A percentile compares a stretch with the other conserved stretches of the same genome.
phyloP scores from a whole-genome alignment of 2,113 vertebrate genomes.

The Leptobrachium ailaonicum region DNA sequence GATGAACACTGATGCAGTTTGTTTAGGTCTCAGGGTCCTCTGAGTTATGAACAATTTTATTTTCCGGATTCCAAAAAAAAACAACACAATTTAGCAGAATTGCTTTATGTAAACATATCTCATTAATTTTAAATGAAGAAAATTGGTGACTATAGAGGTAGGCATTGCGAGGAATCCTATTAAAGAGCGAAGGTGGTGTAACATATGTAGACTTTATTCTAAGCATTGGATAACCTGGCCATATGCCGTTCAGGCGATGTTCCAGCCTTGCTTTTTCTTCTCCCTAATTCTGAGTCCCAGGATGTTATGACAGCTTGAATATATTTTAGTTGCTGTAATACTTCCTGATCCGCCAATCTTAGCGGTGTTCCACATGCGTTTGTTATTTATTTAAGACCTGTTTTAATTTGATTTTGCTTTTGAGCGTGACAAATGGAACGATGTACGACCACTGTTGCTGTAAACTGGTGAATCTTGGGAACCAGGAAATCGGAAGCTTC shows the following conservation, averaged over 20 bases:
- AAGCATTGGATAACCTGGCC: background rate
- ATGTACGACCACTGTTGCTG: background rate
- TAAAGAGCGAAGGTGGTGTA: no score
- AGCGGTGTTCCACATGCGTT: background rate
- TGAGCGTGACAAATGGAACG: slow-evolving; percentile 7
- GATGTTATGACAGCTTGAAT: background rate
- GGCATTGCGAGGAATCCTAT: no score
- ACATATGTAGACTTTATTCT: background rate
- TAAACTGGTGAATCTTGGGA: slow-evolving; percentile 9
- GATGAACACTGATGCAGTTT: no score
- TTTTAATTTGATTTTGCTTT: background rate
- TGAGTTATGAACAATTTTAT: no score
- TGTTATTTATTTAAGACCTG: background rate
- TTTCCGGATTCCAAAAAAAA: no score
- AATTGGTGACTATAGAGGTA: no score
- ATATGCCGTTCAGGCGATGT: background rate
- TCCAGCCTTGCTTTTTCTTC: no score
- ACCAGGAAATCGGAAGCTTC: slow-evolving; percentile 20
- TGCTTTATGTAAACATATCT: no score
- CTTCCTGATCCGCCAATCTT: background rate
- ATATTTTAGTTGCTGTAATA: background rate
- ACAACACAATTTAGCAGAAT: no score
- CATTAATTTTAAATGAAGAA: no score
- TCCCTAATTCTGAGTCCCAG: background rate
- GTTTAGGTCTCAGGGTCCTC: no score